A percentile compares a stretch with the other conserved stretches of the same genome.
phyloP scores from a whole-genome alignment of 2,113 vertebrate species.

The Amblyopsis rosae region DNA sequence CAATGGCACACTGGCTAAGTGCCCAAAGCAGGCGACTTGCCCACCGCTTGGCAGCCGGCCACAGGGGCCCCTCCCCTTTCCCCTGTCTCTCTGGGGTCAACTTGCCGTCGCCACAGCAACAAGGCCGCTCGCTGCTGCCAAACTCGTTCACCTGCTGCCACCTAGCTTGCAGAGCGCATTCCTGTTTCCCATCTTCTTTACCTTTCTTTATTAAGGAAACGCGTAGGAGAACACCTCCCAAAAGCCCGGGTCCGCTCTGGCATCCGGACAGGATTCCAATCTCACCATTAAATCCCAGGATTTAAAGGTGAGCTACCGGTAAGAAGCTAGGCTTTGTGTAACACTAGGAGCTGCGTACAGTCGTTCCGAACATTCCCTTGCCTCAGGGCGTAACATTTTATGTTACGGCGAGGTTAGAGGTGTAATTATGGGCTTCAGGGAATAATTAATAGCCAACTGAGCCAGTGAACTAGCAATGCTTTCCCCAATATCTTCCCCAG shows the following conservation, averaged over 20 bases:
- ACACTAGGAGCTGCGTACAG: background rate
- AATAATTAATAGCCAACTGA: too few species aligned
- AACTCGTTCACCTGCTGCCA: slow-evolving; percentile 4
- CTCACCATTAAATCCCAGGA: background rate
- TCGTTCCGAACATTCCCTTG: background rate
- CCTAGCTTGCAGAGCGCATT: background rate
- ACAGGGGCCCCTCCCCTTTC: background rate
- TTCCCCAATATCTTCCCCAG: background rate
- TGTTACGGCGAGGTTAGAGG: background rate
- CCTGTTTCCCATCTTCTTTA: background rate
- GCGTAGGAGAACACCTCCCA: background rate
- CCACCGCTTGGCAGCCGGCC: too few species aligned
- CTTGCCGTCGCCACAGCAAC: slow-evolving; percentile 37
- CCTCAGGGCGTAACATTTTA: background rate
- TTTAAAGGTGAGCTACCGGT: background rate
- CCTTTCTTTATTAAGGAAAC: background rate
- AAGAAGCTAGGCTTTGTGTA: background rate
- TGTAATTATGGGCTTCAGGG: background rate
- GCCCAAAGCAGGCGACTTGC: too few species aligned
- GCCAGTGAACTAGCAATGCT: background rate
- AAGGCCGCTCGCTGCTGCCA: slow-evolving; percentile 40
- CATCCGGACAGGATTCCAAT: background rate
- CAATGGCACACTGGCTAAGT: background rate
- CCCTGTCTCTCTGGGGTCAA: background rate
- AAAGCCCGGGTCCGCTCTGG: too few species aligned